These are phyloP conservation scores for Eilema griseolum DNA, from an alignment of 2,888 invertebrate genomes.

Conservation along the genomic window DNA sequence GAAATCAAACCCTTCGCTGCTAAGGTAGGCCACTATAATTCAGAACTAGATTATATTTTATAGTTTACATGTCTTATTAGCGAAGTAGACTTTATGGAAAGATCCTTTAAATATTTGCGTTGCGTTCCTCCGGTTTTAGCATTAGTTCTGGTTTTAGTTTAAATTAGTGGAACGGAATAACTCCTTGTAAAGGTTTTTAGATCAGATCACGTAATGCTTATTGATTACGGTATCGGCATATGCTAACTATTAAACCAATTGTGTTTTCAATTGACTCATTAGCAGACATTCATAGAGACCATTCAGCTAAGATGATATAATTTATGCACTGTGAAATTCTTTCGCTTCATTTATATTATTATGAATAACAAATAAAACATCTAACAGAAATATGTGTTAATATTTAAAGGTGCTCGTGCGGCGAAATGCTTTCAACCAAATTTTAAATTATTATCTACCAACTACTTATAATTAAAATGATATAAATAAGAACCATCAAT, in stretches of 20 bases:
- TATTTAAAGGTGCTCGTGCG: constrained; percentile 19
- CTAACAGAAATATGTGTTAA: constrained; percentile 41
- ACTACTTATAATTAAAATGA: constrained; percentile 26
- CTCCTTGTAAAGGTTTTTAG: background rate
- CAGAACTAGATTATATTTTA: background rate
- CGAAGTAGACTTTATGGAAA: background rate
- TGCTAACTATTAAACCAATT: background rate
- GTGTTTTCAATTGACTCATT: background rate
- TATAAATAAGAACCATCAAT: constrained; percentile 33
- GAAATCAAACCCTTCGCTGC: constrained; percentile 71
- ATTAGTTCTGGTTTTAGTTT: background rate
- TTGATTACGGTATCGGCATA: background rate
- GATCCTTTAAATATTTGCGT: background rate
- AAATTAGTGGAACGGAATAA: background rate
- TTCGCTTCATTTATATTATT: constrained; percentile 38
- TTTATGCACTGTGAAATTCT: constrained; percentile 48
- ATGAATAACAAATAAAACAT: constrained; percentile 30
- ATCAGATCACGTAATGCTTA: background rate
- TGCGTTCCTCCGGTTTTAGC: background rate
- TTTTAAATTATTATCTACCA: constrained; percentile 30
- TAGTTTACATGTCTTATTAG: background rate
- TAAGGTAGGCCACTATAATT: constrained; percentile 76
- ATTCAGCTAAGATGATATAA: constrained; percentile 34
- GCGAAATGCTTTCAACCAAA: constrained; percentile 28
- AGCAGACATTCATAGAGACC: constrained; percentile 14